Evolutionary conservation across 2,888 invertebrate genomes (phyloP).

Genomic region (Mayetiola destructor): DNA sequence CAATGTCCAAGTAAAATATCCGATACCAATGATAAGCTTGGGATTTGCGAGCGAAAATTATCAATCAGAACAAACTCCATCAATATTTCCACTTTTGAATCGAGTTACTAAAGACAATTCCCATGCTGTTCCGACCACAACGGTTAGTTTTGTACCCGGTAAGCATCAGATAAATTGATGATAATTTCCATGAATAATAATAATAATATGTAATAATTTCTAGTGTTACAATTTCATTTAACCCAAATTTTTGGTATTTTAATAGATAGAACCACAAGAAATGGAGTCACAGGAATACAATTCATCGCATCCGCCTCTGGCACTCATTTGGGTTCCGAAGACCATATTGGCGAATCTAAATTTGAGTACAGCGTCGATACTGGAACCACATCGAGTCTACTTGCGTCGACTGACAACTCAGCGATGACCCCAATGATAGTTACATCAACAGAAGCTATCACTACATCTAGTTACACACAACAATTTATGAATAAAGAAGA

Average conservation of each 20-base stretch:
- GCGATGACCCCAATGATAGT: background rate
- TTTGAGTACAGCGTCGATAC: background rate
- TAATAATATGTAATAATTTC: background rate
- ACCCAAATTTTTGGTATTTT: too few species aligned
- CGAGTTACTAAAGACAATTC: slow-evolving; percentile 1
- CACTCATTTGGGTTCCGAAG: background rate
- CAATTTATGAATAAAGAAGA: background rate
- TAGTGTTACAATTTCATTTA: too few species aligned
- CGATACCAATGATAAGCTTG: slow-evolving; percentile 13
- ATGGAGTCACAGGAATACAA: too few species aligned
- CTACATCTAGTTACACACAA: background rate
- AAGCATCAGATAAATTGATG: background rate
- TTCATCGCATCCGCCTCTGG: slow-evolving; percentile 4
- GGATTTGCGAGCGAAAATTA: background rate
- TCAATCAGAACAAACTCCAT: background rate
- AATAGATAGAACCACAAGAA: too few species aligned
- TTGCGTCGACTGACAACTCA: background rate
- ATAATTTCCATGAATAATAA: background rate
- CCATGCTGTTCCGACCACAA: background rate
- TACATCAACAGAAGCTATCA: background rate
- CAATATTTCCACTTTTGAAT: background rate
- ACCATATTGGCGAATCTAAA: background rate
- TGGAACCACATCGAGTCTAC: background rate
- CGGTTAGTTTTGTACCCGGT: background rate
- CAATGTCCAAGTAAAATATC: background rate